Evolutionary conservation across 2,113 vertebrate genomes (phyloP).

Genomic region (Pithys albifrons): DNA sequence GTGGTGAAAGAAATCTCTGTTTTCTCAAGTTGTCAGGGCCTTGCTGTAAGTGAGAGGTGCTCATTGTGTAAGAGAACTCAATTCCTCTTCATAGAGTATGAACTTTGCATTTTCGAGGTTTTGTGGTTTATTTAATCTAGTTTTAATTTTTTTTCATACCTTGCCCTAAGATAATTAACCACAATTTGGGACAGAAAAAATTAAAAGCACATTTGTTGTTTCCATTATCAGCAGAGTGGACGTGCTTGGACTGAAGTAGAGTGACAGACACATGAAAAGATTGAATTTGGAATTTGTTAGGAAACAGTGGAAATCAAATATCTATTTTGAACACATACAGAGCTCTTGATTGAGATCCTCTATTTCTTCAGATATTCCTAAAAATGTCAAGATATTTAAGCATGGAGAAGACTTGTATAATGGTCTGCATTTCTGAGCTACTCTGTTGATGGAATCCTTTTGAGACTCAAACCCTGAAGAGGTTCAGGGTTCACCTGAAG

Average conservation of each 20-base stretch:
- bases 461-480: background rate
- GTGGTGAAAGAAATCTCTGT: background rate
- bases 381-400: background rate
- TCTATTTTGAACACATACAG: background rate
- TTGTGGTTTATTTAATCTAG: background rate
- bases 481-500: background rate
- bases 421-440: background rate
- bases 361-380: background rate
- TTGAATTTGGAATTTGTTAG: background rate
- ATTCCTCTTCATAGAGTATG: background rate
- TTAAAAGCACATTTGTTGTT: background rate
- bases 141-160: background rate
- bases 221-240: background rate
- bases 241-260: rapidly evolving
- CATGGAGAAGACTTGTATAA: background rate
- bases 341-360: background rate
- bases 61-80: rapidly evolving
- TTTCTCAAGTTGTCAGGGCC: background rate
- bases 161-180: background rate
- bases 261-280: background rate
- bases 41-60: background rate
- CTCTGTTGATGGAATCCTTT: background rate
- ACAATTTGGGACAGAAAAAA: background rate
- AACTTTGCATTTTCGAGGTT: background rate
- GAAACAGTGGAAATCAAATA: background rate